phyloP scores from a whole-genome alignment of 2,797 vertebrate genomes.

The Harpagifer antarcticus region DNA sequence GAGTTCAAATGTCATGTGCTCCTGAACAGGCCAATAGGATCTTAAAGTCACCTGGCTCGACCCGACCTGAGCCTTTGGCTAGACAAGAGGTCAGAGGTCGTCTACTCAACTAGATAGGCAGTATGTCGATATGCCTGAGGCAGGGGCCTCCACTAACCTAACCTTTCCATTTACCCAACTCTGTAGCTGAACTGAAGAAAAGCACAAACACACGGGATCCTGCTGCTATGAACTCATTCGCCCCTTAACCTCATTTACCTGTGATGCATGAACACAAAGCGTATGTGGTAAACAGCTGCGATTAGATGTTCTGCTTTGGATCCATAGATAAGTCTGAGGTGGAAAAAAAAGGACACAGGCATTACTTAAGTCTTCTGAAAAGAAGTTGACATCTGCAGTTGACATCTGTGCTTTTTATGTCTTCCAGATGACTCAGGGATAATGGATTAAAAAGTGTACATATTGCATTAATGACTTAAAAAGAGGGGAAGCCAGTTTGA shows the following conservation, averaged over 20 bases:
- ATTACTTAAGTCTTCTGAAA: neutral
- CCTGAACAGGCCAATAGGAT: conserved; percentile 51
- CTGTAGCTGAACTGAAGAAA: conserved; percentile 16
- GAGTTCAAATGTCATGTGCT: conserved; percentile 75
- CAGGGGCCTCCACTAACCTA: conserved; percentile 65
- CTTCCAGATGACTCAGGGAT: conserved; percentile 31
- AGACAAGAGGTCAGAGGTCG: conserved; percentile 76
- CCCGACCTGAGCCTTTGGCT: conserved; percentile 73
- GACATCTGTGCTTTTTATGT: conserved; percentile 13
- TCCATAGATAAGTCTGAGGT: conserved; percentile 4
- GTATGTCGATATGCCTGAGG: conserved; percentile 66
- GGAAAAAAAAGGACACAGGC: neutral
- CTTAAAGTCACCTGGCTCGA: conserved; percentile 78
- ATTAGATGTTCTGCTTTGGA: neutral
- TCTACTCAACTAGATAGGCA: conserved; percentile 72
- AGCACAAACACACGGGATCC: conserved; percentile 52
- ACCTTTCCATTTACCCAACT: conserved; percentile 68
- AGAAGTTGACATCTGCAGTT: neutral
- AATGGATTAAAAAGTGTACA: conserved; percentile 22
- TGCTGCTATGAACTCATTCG: conserved; percentile 52
- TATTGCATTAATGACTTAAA: conserved; percentile 24
- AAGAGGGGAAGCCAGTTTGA: conserved; percentile 4
- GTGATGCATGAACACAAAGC: conserved; percentile 3
- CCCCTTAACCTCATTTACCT: conserved; percentile 43
- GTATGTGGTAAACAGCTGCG: conserved; percentile 19